Evolutionary conservation across 2,888 invertebrate genomes (phyloP), one percentile per base, ranked within the genome.

Genomic region (Latrodectus hesperus): DNA sequence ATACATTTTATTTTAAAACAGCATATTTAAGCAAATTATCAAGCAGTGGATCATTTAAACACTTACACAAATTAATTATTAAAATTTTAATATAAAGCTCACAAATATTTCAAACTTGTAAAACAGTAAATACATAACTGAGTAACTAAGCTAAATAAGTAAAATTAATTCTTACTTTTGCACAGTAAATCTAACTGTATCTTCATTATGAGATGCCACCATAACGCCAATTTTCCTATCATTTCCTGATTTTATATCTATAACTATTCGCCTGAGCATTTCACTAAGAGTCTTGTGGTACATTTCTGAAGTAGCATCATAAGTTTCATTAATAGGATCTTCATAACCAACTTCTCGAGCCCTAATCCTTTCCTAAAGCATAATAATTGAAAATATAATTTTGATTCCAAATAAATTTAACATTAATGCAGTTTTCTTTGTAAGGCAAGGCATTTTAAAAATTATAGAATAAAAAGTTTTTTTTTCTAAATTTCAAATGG

Each of bases 151-250:
- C 3, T 3, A 5, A 5, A 55, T 14, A 55, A 55, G 16, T 11
- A 71, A 71, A 1, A 77, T 52, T 10, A 67, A 70, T 10, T 91
- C 93, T 92, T 92, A 95, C 94, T 97, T 96, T 92, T 97, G 95
- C 90, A 99, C 96, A 90, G 98, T 97, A 93, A 96, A 98, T 88
- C 99, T 95, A 53, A 99, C 97, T 0, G 99, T 98, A 92, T 99
- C 96, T 93, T 99, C 99, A 93, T 99, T 99, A 93, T 99, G 99
- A 4, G 98, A 98, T 17, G 99, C 99, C 89, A 99, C 97, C 99
- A 99, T 99, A 89, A 99, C 97, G 89, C 96, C 96, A 91, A 98
- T 95, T 91, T 95, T 95, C 90, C 94, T 94, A 51, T 94, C 94
- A 14, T 55, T 67, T 9, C 49, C 55, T 3, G 72, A 51, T 73